phyloP scores from a whole-genome alignment of 2,888 invertebrate genomes.

The Formica aserva region DNA sequence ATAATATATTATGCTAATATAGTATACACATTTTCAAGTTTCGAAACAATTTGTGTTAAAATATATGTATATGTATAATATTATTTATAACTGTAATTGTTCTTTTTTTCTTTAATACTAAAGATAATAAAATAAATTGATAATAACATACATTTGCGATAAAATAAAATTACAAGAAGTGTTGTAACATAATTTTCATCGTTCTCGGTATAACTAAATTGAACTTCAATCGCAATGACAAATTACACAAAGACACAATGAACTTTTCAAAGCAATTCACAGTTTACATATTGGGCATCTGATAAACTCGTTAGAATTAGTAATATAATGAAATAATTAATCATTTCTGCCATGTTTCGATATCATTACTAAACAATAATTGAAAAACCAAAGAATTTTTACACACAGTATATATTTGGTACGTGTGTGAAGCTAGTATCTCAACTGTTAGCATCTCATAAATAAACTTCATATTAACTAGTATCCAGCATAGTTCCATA shows the following conservation, averaged over 20 bases:
- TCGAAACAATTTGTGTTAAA: background rate
- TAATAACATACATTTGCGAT: background rate
- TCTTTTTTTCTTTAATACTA: background rate
- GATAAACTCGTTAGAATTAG: background rate
- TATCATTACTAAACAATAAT: background rate
- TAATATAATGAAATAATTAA: conserved; percentile 22
- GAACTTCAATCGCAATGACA: conserved; percentile 3
- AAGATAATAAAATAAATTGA: background rate
- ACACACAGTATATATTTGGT: background rate
- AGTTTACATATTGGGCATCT: background rate
- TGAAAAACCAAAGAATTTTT: background rate
- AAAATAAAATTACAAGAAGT: background rate
- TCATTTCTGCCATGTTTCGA: background rate
- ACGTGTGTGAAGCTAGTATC: too few relatives aligned
- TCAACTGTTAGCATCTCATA: too few relatives aligned
- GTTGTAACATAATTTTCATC: background rate
- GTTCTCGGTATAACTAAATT: conserved; percentile 2
- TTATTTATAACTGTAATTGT: background rate
- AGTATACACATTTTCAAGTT: background rate
- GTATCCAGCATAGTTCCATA: too few relatives aligned
- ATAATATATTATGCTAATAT: background rate
- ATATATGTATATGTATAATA: background rate
- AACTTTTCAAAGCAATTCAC: background rate
- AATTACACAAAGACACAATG: too few relatives aligned
- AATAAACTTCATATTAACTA: too few relatives aligned